Conservation (phyloP, 2,888 invertebrate genomes). For the Torymus aiolomorphi region DNA sequence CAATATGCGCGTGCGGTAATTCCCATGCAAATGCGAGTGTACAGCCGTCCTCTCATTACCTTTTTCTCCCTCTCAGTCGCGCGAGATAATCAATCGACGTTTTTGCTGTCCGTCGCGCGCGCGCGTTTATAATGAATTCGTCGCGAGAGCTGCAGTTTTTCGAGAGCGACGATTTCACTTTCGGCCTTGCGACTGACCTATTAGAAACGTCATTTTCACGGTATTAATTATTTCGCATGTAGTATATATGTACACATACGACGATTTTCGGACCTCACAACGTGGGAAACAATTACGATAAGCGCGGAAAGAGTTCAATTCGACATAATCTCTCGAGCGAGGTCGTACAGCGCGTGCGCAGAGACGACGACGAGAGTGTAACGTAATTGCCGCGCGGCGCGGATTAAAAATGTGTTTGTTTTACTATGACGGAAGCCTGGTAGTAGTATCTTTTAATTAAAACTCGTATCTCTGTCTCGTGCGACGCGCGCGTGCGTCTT, state of each 20-base stretch:
- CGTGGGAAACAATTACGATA: too few species aligned
- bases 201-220: too few species aligned
- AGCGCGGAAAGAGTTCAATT: too few species aligned
- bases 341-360: too few species aligned
- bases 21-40: constrained; percentile 29
- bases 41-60: background rate
- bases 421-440: too few species aligned
- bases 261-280: too few species aligned
- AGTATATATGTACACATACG: too few species aligned
- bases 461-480: constrained; percentile 11
- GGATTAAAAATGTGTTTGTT: too few species aligned
- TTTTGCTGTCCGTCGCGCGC: constrained; percentile 18
- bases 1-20: constrained; percentile 37
- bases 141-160: constrained; percentile 5
- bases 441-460: constrained; percentile 33
- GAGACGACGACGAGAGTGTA: too few species aligned
- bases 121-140: constrained; percentile 27
- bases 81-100: constrained; percentile 25
- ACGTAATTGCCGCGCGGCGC: too few species aligned
- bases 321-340: too few species aligned
- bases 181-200: background rate
- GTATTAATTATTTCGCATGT: too few species aligned
- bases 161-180: background rate
- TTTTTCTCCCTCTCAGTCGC: constrained; percentile 9
- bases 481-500: background rate